Base-by-base conservation (phyloP, 1,140 invertebrate species). In the Tetramorium parvispinum region DNA sequence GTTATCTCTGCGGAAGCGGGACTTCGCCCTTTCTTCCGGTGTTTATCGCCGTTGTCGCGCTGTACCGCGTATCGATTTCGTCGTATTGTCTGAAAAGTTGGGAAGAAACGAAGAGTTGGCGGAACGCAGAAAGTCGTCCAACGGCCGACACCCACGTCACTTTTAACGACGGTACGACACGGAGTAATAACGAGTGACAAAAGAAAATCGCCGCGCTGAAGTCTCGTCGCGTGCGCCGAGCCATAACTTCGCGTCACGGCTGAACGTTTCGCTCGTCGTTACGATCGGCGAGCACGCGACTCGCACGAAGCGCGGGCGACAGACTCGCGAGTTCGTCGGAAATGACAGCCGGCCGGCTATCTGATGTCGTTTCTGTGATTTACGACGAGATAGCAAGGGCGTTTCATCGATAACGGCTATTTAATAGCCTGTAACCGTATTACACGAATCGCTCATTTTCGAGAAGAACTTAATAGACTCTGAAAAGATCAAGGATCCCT, bases 281-380 rank as follows among this genome's bases (percentile, higher is more conserved):
- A 89, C 79, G 79, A 76, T 63, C 76, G 32, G 61, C 40, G 43
- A 79, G 40, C 92, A 92, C 91, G 91, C 91, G 91, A 92, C 88
- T 85, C 66, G 40, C 53, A 24, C 57, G 61, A 66, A 79, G 46
- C 63, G 73, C 11, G 16, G 18, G 18, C 76, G 66, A n/a, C 53
- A 24, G 51, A 13, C 53, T 55, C 27, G 13, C 66, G 86, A 88
- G 76, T 75, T 78, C 79, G 78, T 87, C 83, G 68, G 70, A 85
- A 77, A 71, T 71, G 70, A 86, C 88, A 81, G 70, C 49, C 68
- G 79, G 37, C 51, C 65, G 68, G 61, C 77, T 83, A 70, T 65
- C 59, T 76, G 82, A 77, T 85, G 61, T 43, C 88, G 70, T 86
- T 83, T 68, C 13, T 49, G 57, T 85, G 88, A 90, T 89, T 90